Base-by-base conservation (phyloP, 2,888 invertebrate species). In the Eremobia ochroleuca region DNA sequence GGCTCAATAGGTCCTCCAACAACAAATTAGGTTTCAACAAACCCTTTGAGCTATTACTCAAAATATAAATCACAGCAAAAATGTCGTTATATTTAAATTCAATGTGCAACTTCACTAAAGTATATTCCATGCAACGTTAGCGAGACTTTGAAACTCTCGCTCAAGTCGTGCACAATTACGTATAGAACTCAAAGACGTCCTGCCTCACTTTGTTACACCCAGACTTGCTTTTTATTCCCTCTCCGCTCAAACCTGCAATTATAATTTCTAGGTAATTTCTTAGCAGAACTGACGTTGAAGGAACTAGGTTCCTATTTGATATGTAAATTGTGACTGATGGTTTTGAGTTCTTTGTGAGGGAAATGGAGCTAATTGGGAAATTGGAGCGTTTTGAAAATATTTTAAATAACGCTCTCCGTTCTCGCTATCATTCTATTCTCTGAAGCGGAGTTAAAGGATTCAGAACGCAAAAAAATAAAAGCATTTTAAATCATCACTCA, bases 231-330 rank as follows among this genome's bases (percentile, higher is more conserved):
- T 77, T 76, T 79, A 79, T 79, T 68, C 82, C 65, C 68, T 59
- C 77, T 77, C 55, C 74, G 40, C 62, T 73, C 46, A 37, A 76
- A 71, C 77, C 61, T 74, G 83, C 85, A 87, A 88, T 87, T 87
- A 85, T 81, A 85, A 85, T 88, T 81, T 80, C 76, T 52, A 87
- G 80, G 82, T 82, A 88, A 86, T 82, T 88, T 86, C 79, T 67
- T 69, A 72, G 73, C 43, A 68, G 74, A 76, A 79, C 73, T 62
- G 62, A 71, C 67, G 72, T 46, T 18, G 15, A 52, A 43, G 21
- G 34, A 78, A 71, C 64, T 75, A 4, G 40, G 31, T 79, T 69
- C 55, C 31, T 80, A 74, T 82, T 85, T 74, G 61, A 55, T 69
- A 85, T 85, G 71, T 71, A 81, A 82, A 82, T 82, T 69, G 46